A percentile compares a stretch with the other conserved stretches of the same genome.
These are phyloP conservation scores for Oscheius sp. DNA, from an alignment of 2,888 invertebrate species.

Conservation along the genomic window DNA sequence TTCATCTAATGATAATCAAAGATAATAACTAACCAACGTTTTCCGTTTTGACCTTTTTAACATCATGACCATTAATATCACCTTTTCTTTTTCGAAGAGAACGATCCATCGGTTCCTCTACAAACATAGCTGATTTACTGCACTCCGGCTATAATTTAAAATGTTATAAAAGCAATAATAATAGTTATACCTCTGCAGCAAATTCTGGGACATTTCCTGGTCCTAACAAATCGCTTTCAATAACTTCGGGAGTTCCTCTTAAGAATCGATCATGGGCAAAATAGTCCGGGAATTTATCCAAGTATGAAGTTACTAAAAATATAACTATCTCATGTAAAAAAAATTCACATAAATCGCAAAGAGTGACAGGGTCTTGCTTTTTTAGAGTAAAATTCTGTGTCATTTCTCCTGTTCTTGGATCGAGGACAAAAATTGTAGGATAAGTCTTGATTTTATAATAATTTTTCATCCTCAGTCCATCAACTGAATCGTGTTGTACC, in stretches of 20 bases:
- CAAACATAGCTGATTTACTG: slow-evolving; percentile 17
- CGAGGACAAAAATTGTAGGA: slow-evolving; percentile 59
- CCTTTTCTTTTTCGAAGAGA: not conserved
- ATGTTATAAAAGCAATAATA: not conserved
- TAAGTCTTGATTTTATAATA: slow-evolving; percentile 50
- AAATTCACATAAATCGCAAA: slow-evolving; percentile 49
- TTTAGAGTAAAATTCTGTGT: slow-evolving; percentile 34
- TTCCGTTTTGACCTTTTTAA: slow-evolving; percentile 2
- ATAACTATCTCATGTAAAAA: not conserved
- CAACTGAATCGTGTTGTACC: slow-evolving; percentile 40
- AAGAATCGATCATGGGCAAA: slow-evolving; percentile 43
- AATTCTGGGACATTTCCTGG: slow-evolving; percentile 24
- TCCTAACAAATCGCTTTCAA: slow-evolving; percentile 14
- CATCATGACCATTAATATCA: not conserved
- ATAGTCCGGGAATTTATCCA: slow-evolving; percentile 56
- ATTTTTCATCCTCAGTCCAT: slow-evolving; percentile 44
- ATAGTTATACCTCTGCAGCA: slow-evolving; percentile 24
- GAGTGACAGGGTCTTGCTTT: slow-evolving; percentile 43
- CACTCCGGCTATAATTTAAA: slow-evolving; percentile 21
- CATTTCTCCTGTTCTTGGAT: slow-evolving; percentile 59
- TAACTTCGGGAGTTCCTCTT: not conserved
- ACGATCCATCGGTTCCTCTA: slow-evolving; percentile 10
- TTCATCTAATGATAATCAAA: not conserved
- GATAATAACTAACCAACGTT: too few relatives aligned
- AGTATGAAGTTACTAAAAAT: slow-evolving; percentile 53